Conservation (phyloP, 2,113 vertebrate genomes). For the Haliaeetus leucogaster region DNA sequence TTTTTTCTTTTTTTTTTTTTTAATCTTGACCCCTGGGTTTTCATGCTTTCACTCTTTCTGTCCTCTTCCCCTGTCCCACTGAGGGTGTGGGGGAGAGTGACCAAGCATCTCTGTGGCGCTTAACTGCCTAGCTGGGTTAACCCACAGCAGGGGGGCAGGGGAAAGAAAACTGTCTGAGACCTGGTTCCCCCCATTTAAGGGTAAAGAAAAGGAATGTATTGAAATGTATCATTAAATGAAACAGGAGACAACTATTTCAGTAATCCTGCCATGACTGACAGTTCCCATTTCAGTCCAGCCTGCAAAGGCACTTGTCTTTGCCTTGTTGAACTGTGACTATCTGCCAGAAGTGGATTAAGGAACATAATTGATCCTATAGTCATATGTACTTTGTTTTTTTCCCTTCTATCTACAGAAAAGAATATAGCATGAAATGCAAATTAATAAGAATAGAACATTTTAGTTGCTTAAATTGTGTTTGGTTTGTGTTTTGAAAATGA, state of each 20-base stretch:
- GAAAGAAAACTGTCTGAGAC: not conserved
- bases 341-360: not conserved
- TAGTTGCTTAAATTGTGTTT: not conserved
- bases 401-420: not conserved
- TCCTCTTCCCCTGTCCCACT: not conserved
- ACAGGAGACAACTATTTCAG: not conserved
- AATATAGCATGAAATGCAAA: not conserved
- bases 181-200: not conserved
- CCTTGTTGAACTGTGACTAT: not conserved
- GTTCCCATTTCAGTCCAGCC: not conserved
- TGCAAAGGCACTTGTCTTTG: not conserved
- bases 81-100: rapidly evolving
- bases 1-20: not conserved
- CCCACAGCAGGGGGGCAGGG: rapidly evolving
- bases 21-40: not conserved
- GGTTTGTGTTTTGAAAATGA: not conserved
- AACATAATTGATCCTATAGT: not conserved
- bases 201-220: not conserved
- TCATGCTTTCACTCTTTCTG: not conserved
- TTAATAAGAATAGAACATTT: not conserved
- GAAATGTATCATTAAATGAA: not conserved
- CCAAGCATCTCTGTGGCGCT: not conserved
- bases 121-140: not conserved
- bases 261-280: not conserved
- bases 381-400: not conserved